These are phyloP conservation scores for Hemiscyllium ocellatum DNA, from an alignment of 2,113 vertebrate genomes.

Conservation along the genomic window DNA sequence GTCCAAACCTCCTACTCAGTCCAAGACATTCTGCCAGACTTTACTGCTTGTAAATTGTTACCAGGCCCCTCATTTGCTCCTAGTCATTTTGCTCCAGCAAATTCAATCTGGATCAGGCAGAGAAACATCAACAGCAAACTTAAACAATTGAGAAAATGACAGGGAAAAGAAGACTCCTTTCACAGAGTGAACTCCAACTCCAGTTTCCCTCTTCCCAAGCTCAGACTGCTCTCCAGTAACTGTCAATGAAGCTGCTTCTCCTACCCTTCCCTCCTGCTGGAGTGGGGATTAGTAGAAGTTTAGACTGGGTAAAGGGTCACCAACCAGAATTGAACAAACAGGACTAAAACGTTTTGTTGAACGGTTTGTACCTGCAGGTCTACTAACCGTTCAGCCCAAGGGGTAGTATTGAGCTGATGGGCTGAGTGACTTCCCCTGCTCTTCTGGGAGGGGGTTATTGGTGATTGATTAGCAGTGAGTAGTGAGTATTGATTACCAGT, in stretches of 20 bases:
- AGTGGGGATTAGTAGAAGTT: not conserved
- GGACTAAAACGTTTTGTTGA: not conserved
- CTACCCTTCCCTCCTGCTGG: not conserved
- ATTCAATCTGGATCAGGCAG: not conserved
- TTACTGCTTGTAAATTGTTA: not conserved
- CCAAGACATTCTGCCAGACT: not conserved
- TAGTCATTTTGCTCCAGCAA: not conserved
- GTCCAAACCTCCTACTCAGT: not conserved
- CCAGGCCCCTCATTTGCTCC: not conserved
- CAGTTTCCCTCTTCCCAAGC: not conserved
- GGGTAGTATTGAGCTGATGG: not conserved
- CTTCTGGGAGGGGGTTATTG: not conserved
- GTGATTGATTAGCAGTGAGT: not conserved
- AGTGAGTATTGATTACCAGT: slow-evolving; percentile 66
- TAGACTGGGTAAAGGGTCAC: not conserved
- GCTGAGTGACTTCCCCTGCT: not conserved
- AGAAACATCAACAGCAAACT: not conserved
- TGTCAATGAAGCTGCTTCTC: not conserved
- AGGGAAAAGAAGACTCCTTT: not conserved
- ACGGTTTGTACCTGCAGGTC: not conserved
- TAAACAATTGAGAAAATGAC: not conserved
- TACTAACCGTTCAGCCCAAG: not conserved
- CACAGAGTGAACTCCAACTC: not conserved
- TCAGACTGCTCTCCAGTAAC: not conserved
- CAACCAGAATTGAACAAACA: not conserved